phyloP scores from a whole-genome alignment of 2,797 vertebrate species.

The Clarias fuscus region DNA sequence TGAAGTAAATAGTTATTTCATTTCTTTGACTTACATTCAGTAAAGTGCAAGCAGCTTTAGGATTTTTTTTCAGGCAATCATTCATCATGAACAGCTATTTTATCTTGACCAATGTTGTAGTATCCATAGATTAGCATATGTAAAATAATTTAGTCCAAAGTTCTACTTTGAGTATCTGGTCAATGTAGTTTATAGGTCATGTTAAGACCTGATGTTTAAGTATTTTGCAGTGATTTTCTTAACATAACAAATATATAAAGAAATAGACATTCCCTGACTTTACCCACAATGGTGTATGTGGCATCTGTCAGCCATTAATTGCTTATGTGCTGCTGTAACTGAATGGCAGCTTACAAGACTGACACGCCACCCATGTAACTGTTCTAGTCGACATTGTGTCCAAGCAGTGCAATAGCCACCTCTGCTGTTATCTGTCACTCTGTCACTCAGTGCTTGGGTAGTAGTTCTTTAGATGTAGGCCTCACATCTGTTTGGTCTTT shows the following conservation, averaged over 20 bases:
- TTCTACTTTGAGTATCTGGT: background rate
- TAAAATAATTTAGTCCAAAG: background rate
- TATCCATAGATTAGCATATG: background rate
- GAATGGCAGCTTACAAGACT: slow-evolving; percentile 59
- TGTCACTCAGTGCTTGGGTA: slow-evolving; percentile 45
- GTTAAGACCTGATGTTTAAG: background rate
- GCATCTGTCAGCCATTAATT: slow-evolving; percentile 57
- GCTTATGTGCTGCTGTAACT: slow-evolving; percentile 49
- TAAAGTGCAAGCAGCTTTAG: no score
- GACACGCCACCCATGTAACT: slow-evolving; percentile 65
- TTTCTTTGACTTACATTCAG: background rate
- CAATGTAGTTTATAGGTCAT: background rate
- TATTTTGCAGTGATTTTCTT: background rate
- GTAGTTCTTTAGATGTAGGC: slow-evolving; percentile 9
- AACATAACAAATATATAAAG: slow-evolving; percentile 5
- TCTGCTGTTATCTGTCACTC: slow-evolving; percentile 57
- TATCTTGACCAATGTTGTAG: background rate
- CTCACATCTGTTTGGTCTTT: slow-evolving; percentile 7
- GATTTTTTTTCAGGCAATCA: background rate
- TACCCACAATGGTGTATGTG: slow-evolving; percentile 60
- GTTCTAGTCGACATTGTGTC: slow-evolving; percentile 55
- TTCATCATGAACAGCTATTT: background rate
- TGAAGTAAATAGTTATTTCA: background rate
- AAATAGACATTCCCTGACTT: slow-evolving; percentile 41
- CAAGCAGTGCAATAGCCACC: slow-evolving; percentile 49